Conservation (phyloP, 2,888 invertebrate genomes). For the Shargacucullia verbasci region DNA sequence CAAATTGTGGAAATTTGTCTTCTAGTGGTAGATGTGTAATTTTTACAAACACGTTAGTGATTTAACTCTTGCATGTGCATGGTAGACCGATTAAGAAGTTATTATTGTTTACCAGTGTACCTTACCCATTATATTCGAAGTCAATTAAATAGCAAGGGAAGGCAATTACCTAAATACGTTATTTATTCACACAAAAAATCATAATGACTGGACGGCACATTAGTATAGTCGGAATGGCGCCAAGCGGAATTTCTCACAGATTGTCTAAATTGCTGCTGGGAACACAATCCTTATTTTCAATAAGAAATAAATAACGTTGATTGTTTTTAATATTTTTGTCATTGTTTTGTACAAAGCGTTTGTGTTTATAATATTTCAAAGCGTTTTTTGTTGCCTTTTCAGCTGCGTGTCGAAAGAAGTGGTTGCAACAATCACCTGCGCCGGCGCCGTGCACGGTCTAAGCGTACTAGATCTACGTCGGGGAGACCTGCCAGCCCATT, state of each 20-base stretch:
- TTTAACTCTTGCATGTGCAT: constrained; percentile 9
- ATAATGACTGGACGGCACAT: constrained; percentile 46
- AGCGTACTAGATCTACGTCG: constrained; percentile 3
- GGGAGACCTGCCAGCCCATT: neutral
- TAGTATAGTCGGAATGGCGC: constrained; percentile 65
- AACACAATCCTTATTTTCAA: constrained; percentile 69
- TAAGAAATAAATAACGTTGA: constrained; percentile 63
- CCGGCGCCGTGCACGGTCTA: neutral
- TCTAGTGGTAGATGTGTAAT: neutral
- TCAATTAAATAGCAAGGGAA: constrained; percentile 45
- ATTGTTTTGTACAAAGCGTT: constrained; percentile 47
- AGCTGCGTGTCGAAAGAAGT: constrained; percentile 46
- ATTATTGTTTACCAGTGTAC: neutral
- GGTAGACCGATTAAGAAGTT: neutral
- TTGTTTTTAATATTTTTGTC: constrained; percentile 57
- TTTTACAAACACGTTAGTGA: neutral
- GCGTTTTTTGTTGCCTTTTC: constrained; percentile 63
- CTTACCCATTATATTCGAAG: constrained; percentile 14
- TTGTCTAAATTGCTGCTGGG: constrained; percentile 68
- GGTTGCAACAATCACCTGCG: constrained; percentile 15
- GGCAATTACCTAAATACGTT: constrained; percentile 57
- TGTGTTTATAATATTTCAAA: constrained; percentile 54
- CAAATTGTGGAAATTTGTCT: neutral
- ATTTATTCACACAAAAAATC: constrained; percentile 64
- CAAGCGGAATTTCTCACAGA: constrained; percentile 73